phyloP scores from a whole-genome alignment of 2,888 invertebrate genomes.

The Hydrotaea diabolus region DNA sequence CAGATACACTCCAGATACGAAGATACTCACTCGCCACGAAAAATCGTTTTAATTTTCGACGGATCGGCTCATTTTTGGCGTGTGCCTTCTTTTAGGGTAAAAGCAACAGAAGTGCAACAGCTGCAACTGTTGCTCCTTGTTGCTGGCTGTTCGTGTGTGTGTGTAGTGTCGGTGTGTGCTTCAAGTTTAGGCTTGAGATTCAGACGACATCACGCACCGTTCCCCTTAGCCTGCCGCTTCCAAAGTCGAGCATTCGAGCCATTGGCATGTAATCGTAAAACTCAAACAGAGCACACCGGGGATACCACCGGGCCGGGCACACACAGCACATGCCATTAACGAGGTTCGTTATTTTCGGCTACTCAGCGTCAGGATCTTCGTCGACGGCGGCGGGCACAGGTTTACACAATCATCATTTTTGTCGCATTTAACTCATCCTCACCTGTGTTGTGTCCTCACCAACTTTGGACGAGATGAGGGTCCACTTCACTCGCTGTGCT shows the following conservation, averaged over 20 bases:
- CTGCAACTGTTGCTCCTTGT: conserved; percentile 52
- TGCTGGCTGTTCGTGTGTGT: conserved; percentile 28
- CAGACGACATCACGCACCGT: conserved; percentile 51
- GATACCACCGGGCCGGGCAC: background rate
- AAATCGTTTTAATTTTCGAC: conserved; percentile 48
- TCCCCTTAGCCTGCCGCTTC: conserved; percentile 35
- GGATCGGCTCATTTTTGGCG: conserved; percentile 50
- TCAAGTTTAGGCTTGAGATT: conserved; percentile 34
- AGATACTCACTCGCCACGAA: background rate
- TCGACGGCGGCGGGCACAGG: conserved; percentile 50
- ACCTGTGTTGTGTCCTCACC: conserved; percentile 26
- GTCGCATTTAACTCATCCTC: conserved; percentile 41
- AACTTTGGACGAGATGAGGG: conserved; percentile 15
- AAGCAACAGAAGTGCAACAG: conserved; percentile 51
- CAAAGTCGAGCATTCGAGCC: conserved; percentile 17
- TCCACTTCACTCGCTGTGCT: background rate
- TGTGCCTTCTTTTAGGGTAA: conserved; percentile 55
- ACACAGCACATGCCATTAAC: conserved; percentile 47
- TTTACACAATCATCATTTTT: conserved; percentile 48
- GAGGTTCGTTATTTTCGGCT: conserved; percentile 30
- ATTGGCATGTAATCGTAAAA: conserved; percentile 40
- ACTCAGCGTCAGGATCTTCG: background rate
- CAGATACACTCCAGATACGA: background rate
- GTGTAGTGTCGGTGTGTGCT: background rate
- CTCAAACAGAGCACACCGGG: conserved; percentile 14